A percentile compares a stretch with the other conserved stretches of the same genome.
Conservation (phyloP, 2,888 invertebrate genomes). For the Cataglyphis cursor region DNA sequence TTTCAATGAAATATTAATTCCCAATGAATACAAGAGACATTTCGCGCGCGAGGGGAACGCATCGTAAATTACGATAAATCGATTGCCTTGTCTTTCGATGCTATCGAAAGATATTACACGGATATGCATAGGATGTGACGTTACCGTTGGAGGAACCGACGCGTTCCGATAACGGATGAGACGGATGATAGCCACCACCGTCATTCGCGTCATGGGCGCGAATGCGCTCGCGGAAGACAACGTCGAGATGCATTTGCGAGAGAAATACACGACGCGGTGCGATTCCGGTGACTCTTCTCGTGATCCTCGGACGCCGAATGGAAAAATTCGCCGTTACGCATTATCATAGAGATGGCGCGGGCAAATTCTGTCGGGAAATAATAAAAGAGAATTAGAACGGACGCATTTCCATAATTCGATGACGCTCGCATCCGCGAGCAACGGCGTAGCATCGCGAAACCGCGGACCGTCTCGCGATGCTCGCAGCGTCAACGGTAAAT, state of each 20-base stretch:
- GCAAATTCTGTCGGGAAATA: constrained; percentile 71
- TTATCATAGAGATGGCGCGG: constrained; percentile 75
- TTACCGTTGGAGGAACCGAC: not conserved
- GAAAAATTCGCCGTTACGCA: constrained; percentile 63
- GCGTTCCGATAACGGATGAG: not conserved
- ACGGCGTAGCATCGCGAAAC: constrained; percentile 11
- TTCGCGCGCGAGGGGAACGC: not conserved
- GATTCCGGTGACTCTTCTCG: not conserved
- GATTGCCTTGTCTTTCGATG: not conserved
- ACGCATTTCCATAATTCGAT: constrained; percentile 77
- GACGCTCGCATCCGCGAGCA: constrained; percentile 49
- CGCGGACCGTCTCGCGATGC: not conserved
- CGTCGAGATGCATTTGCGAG: not conserved
- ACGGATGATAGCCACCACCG: constrained; percentile 21
- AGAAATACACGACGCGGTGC: not conserved
- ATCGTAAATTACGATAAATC: constrained; percentile 3
- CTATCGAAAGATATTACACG: not conserved
- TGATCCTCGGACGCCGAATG: constrained; percentile 51
- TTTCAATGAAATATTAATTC: not conserved
- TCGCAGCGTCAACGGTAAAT: constrained; percentile 63
- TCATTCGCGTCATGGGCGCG: not conserved
- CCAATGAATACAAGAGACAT: not conserved
- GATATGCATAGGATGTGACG: not conserved
- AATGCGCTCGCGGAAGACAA: not conserved
- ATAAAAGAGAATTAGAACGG: constrained; percentile 76